A percentile compares a stretch with the other conserved stretches of the same genome.
Evolutionary conservation across 2,797 vertebrate genomes (phyloP).

Genomic region (Sebastes steindachneri): DNA sequence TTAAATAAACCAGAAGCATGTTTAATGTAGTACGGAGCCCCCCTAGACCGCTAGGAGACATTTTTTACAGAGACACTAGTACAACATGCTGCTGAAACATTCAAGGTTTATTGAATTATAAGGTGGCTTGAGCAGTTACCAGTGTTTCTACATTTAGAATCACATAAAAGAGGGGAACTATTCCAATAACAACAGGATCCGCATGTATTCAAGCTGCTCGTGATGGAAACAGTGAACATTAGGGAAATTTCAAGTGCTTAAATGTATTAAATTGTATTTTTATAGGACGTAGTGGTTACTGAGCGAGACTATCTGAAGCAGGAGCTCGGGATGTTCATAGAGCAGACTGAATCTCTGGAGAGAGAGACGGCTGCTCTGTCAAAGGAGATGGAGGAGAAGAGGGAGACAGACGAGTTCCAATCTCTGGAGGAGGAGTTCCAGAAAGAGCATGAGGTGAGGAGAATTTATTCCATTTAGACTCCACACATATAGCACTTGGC

Average conservation of each 20-base stretch:
- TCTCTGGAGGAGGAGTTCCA: conserved; percentile 85
- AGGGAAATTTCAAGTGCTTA: not conserved
- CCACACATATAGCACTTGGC: not conserved
- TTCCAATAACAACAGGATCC: not conserved
- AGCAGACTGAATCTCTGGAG: conserved; percentile 57
- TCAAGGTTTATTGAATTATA: not conserved
- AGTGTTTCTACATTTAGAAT: not conserved
- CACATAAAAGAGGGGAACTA: not conserved
- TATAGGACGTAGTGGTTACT: conserved; percentile 59
- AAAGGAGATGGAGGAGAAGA: conserved; percentile 81
- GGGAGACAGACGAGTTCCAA: conserved; percentile 88
- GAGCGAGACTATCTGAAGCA: conserved; percentile 74
- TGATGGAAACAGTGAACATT: not conserved
- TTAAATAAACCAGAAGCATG: not conserved
- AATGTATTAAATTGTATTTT: not conserved
- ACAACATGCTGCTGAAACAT: not conserved
- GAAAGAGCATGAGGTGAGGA: conserved; percentile 87
- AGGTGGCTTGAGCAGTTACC: not conserved
- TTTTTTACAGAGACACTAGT: not conserved
- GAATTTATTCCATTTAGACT: not conserved
- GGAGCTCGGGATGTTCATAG: conserved; percentile 64
- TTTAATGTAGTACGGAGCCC: no score
- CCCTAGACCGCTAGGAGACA: fast-evolving
- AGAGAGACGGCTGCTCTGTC: conserved; percentile 59
- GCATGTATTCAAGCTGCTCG: not conserved